phyloP scores from a whole-genome alignment of 2,797 vertebrate species.

The Philypnodon macrostomus region DNA sequence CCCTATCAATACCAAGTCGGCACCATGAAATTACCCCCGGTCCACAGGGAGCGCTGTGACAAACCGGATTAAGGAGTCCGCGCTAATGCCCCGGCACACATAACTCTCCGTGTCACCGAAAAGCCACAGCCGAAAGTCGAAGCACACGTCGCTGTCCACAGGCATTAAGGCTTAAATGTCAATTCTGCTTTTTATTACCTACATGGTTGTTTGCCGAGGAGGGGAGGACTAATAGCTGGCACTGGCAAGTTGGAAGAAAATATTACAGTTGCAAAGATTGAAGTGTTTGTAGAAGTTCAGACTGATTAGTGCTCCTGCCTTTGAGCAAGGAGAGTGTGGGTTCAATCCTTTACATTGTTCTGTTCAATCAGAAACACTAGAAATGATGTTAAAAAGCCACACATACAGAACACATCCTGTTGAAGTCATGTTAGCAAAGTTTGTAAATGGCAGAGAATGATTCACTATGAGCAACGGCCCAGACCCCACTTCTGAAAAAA shows the following conservation, averaged over 20 bases:
- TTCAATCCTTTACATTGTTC: no score
- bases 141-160: conserved; percentile 28
- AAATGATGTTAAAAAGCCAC: no score
- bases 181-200: conserved; percentile 55
- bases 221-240: conserved; percentile 38
- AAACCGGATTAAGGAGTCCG: conserved; percentile 75
- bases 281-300: no score
- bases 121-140: conserved; percentile 48
- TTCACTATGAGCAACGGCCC: no score
- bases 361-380: no score
- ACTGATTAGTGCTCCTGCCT: no score
- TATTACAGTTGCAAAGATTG: background rate
- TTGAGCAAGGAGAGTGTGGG: no score
- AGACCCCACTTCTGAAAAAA: no score
- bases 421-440: no score
- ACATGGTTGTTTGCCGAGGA: conserved; percentile 35
- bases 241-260: conserved; percentile 6
- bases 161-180: conserved; percentile 58
- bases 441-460: no score
- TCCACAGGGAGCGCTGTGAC: conserved; percentile 72
- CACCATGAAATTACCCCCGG: conserved; percentile 79
- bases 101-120: conserved; percentile 64
- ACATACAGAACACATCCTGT: no score
- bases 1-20: conserved; percentile 78
- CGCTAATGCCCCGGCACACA: conserved; percentile 68